A percentile compares a stretch with the other conserved stretches of the same genome.
phyloP scores from a whole-genome alignment of 1,140 invertebrate species.

The Bradysia coprophila region DNA sequence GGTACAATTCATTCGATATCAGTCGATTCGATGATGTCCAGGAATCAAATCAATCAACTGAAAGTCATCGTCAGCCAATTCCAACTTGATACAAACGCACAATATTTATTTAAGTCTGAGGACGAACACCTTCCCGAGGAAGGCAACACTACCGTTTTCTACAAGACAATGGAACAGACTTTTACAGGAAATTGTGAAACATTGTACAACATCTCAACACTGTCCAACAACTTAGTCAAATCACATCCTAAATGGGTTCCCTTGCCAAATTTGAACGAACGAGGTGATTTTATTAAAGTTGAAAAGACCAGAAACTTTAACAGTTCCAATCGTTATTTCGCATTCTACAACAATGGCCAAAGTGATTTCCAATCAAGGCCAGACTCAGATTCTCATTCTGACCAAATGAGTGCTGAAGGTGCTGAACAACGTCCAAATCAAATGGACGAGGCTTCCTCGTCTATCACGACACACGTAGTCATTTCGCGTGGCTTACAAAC shows the following conservation, averaged over 20 bases:
- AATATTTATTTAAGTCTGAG: slow-evolving; percentile 23
- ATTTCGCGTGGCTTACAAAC: too few relatives aligned
- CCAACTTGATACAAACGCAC: slow-evolving; percentile 35
- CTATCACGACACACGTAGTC: too few relatives aligned
- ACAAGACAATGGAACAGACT: slow-evolving; percentile 44
- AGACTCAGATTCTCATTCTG: too few relatives aligned
- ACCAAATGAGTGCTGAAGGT: too few relatives aligned
- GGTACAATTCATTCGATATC: slow-evolving; percentile 21
- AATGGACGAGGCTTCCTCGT: too few relatives aligned
- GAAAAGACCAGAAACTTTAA: slow-evolving; percentile 44
- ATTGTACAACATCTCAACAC: slow-evolving; percentile 37
- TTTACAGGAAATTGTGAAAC: slow-evolving; percentile 47
- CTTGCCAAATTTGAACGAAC: slow-evolving; percentile 16
- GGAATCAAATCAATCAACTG: slow-evolving; percentile 44
- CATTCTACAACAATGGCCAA: too few relatives aligned
- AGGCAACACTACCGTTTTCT: slow-evolving; percentile 26
- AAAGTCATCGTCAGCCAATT: slow-evolving; percentile 42
- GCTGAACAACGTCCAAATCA: too few relatives aligned
- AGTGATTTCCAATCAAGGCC: too few relatives aligned
- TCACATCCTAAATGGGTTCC: slow-evolving; percentile 30
- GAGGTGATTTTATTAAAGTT: slow-evolving; percentile 33
- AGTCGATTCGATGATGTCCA: slow-evolving; percentile 21
- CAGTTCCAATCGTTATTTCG: slow-evolving; percentile 34
- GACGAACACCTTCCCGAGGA: slow-evolving; percentile 28
- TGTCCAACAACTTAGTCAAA: slow-evolving; percentile 27